These are phyloP conservation scores for Rhinoraja longicauda DNA, from an alignment of 2,797 vertebrate genomes.

Conservation along the genomic window DNA sequence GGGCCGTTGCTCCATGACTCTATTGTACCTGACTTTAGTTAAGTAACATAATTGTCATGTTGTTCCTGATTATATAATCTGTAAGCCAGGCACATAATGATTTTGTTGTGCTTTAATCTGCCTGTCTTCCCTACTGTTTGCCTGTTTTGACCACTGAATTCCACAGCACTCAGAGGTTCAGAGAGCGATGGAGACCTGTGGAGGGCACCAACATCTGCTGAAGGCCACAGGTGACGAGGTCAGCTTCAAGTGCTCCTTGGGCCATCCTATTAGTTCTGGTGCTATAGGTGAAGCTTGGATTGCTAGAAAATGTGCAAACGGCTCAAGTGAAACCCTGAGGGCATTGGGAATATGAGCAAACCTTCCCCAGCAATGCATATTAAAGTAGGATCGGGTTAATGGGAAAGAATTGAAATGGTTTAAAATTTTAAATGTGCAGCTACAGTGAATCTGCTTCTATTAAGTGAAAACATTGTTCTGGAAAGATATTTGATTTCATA, in stretches of 20 bases:
- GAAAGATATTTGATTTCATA: background rate
- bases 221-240: background rate
- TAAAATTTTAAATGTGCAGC: background rate
- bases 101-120: background rate
- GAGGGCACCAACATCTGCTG: constrained; percentile 26
- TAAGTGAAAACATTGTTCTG: background rate
- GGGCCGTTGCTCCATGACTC: too few relatives aligned
- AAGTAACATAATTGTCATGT: background rate
- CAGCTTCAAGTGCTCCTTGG: constrained; percentile 7
- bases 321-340: background rate
- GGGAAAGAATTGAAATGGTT: background rate
- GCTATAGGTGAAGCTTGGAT: constrained; percentile 23
- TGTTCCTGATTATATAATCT: background rate
- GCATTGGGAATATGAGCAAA: background rate
- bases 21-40: background rate
- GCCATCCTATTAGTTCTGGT: background rate
- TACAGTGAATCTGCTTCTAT: background rate
- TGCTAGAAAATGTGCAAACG: constrained; percentile 28
- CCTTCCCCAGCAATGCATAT: background rate
- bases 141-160: background rate
- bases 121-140: background rate
- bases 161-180: background rate
- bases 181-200: background rate
- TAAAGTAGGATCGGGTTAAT: background rate
- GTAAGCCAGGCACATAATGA: background rate